Percentiles rank a stretch among this genome's conserved stretches.
These are phyloP conservation scores for Physocephala rufipes DNA, from an alignment of 2,888 invertebrate genomes.

Conservation along the genomic window DNA sequence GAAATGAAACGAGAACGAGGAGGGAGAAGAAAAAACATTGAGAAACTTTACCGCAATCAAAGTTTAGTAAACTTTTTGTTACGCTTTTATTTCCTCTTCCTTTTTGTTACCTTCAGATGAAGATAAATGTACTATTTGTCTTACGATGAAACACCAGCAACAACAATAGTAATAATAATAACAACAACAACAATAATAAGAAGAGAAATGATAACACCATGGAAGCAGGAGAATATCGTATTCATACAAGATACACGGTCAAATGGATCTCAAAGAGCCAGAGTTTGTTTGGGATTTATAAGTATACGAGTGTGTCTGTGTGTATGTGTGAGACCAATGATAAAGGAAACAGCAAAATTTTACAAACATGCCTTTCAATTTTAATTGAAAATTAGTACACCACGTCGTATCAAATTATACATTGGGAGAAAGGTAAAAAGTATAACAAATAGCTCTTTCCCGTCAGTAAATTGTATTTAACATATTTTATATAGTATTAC, in stretches of 20 bases:
- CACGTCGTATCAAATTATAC: no score
- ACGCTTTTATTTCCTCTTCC: neutral
- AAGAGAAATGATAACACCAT: no score
- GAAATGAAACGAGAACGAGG: no score
- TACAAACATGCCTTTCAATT: constrained; percentile 30
- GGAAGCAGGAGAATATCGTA: no score
- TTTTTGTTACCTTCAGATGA: no score
- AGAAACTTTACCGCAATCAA: constrained; percentile 5
- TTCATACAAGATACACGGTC: constrained; percentile 17
- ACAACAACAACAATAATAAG: constrained; percentile 17
- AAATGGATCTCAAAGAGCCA: neutral
- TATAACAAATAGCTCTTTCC: no score
- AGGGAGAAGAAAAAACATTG: neutral
- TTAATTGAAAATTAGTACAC: constrained; percentile 23
- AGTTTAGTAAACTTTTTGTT: neutral
- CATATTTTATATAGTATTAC: no score
- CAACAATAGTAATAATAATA: neutral
- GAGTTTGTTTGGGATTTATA: neutral
- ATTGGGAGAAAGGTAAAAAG: no score
- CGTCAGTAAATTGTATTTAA: no score
- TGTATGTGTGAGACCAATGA: constrained; percentile 21
- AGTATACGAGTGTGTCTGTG: neutral
- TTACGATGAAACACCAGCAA: neutral
- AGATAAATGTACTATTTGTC: neutral
- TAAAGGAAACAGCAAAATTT: constrained; percentile 6